These are phyloP conservation scores for Drosophila lacertosa DNA, from an alignment of 1,140 invertebrate genomes.

Conservation along the genomic window DNA sequence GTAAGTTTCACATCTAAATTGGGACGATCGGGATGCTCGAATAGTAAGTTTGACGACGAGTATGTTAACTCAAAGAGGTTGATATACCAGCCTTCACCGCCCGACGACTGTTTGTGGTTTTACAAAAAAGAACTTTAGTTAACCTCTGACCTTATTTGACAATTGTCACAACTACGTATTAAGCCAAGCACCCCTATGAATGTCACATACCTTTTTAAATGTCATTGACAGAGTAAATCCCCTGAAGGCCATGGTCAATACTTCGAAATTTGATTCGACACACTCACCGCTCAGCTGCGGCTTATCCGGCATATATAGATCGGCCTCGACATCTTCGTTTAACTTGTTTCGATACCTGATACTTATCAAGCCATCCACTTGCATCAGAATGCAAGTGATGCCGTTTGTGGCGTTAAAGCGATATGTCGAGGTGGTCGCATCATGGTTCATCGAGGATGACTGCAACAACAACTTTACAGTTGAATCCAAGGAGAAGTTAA, in stretches of 20 bases:
- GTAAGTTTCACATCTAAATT: conserved; percentile 85
- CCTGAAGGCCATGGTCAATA: conserved; percentile 89
- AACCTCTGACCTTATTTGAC: conserved; percentile 48
- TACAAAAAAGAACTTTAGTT: conserved; percentile 10
- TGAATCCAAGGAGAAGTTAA: not conserved
- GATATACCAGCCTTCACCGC: conserved; percentile 93
- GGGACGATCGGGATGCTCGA: conserved; percentile 85
- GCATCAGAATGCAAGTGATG: conserved; percentile 87
- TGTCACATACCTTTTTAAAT: conserved; percentile 86
- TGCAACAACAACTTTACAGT: conserved; percentile 22
- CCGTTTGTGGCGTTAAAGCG: conserved; percentile 87
- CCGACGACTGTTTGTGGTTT: conserved; percentile 85
- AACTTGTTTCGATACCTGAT: conserved; percentile 88
- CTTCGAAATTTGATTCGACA: conserved; percentile 88
- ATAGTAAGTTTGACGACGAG: conserved; percentile 85
- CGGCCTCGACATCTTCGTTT: conserved; percentile 87
- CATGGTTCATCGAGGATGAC: conserved; percentile 76
- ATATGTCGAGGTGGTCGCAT: conserved; percentile 86
- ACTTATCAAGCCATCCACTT: conserved; percentile 88
- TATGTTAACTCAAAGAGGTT: conserved; percentile 89
- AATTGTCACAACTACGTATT: not conserved
- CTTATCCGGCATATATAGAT: conserved; percentile 88
- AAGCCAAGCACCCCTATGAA: not conserved
- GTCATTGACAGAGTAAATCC: conserved; percentile 88
- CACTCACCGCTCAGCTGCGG: conserved; percentile 88